Conservation (phyloP, 2,113 vertebrate genomes). For the Poeciliopsis turrubarensis region DNA sequence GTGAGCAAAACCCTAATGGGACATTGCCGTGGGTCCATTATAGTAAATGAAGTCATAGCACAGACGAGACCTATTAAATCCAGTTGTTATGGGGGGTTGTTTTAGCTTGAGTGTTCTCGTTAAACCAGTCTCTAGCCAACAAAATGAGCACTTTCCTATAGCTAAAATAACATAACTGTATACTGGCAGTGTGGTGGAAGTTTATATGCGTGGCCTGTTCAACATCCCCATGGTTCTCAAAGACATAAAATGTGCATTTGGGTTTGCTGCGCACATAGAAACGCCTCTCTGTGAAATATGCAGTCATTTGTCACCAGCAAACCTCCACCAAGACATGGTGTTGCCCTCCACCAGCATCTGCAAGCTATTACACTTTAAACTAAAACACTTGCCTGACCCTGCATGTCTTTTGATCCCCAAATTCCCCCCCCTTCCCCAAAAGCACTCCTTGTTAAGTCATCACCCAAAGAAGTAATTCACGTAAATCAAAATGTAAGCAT, state of each 20-base stretch:
- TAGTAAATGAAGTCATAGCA: conserved; percentile 65
- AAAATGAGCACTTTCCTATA: conserved; percentile 63
- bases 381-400: conserved; percentile 57
- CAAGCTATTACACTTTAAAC: conserved; percentile 63
- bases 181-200: conserved; percentile 26
- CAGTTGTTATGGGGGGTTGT: conserved; percentile 65
- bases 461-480: background rate
- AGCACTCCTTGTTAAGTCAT: background rate
- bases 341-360: conserved; percentile 66
- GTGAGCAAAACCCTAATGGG: conserved; percentile 47
- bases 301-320: conserved; percentile 41
- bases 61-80: conserved; percentile 69
- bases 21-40: conserved; percentile 48
- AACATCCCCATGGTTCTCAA: conserved; percentile 47
- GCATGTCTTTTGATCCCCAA: conserved; percentile 21
- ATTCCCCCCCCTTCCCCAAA: background rate
- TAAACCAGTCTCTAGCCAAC: conserved; percentile 67
- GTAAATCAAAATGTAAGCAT: background rate
- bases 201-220: conserved; percentile 59
- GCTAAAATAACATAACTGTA: conserved; percentile 54
- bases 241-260: conserved; percentile 45
- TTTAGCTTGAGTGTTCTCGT: conserved; percentile 66
- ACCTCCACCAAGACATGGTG: conserved; percentile 28
- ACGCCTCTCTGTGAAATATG: conserved; percentile 18
- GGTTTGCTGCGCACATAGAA: conserved; percentile 45